Conservation (phyloP, 1,140 invertebrate species). For the Trinorchestia longiramus region DNA sequence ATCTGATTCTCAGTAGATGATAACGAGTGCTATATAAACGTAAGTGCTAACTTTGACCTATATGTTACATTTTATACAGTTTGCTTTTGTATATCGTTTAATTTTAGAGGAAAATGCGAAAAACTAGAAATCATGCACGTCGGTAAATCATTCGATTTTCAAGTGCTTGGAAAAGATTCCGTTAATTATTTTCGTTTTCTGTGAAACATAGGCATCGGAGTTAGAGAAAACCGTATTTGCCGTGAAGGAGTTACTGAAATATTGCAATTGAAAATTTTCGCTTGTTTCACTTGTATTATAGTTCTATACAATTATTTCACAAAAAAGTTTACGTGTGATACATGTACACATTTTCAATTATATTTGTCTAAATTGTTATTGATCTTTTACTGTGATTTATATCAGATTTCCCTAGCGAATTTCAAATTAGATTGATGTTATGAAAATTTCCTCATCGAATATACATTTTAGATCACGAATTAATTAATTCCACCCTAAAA, state of each 20-base stretch:
- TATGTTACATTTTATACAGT: not conserved
- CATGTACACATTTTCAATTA: not conserved
- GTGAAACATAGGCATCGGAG: not conserved
- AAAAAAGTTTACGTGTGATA: not conserved
- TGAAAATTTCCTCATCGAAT: not conserved
- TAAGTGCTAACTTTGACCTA: too few relatives aligned
- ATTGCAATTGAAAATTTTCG: not conserved
- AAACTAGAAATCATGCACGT: not conserved
- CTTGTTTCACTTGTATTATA: not conserved
- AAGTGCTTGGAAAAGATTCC: not conserved
- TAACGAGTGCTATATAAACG: too few relatives aligned
- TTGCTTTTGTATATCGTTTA: not conserved
- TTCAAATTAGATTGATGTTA: not conserved
- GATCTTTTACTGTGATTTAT: not conserved
- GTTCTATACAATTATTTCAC: too few relatives aligned
- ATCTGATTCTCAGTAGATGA: too few relatives aligned
- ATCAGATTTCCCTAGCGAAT: not conserved
- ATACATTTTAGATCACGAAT: not conserved
- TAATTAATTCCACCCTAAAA: not conserved
- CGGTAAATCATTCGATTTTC: not conserved
- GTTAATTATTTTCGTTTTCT: not conserved
- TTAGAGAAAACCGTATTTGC: not conserved
- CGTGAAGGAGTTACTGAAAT: not conserved
- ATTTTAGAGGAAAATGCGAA: not conserved
- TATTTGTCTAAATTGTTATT: not conserved